A percentile compares a stretch with the other conserved stretches of the same genome.
phyloP scores from a whole-genome alignment of 2,888 invertebrate genomes.

The Spisula solida region DNA sequence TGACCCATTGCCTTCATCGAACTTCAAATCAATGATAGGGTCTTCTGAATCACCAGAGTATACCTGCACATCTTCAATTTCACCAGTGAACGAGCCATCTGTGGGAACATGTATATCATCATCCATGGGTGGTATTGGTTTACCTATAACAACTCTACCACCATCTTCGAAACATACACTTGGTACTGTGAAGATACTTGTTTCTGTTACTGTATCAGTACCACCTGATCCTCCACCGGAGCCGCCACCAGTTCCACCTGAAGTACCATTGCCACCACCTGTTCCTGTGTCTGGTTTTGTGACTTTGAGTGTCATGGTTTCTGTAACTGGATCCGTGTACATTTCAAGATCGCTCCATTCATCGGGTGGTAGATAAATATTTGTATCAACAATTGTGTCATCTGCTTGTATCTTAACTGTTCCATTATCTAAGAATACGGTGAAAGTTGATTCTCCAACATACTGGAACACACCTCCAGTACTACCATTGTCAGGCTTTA shows the following conservation, averaged over 20 bases:
- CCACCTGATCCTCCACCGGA: conserved; percentile 20
- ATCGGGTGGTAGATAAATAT: conserved; percentile 46
- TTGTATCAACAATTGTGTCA: conserved; percentile 49
- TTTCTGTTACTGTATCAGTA: conserved; percentile 33
- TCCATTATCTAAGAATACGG: conserved; percentile 52
- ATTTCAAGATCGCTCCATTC: conserved; percentile 72
- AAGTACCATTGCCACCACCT: not conserved
- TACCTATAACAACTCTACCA: conserved; percentile 76
- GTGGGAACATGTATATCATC: conserved; percentile 53
- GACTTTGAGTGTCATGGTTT: conserved; percentile 51
- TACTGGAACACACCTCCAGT: conserved; percentile 65
- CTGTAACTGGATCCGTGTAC: conserved; percentile 65
- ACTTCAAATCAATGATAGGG: conserved; percentile 40
- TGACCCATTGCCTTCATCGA: conserved; percentile 46
- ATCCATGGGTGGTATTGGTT: conserved; percentile 67
- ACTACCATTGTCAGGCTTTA: conserved; percentile 53
- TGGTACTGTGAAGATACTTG: conserved; percentile 56
- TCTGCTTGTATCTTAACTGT: conserved; percentile 54
- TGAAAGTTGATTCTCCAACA: conserved; percentile 59
- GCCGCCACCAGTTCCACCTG: not conserved
- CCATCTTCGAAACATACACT: conserved; percentile 65
- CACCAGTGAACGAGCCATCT: conserved; percentile 62
- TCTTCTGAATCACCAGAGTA: conserved; percentile 43
- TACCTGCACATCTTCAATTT: conserved; percentile 62
- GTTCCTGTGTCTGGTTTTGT: conserved; percentile 26